Evolutionary conservation across 2,113 vertebrate genomes (phyloP).

Genomic region (Camelus bactrianus): DNA sequence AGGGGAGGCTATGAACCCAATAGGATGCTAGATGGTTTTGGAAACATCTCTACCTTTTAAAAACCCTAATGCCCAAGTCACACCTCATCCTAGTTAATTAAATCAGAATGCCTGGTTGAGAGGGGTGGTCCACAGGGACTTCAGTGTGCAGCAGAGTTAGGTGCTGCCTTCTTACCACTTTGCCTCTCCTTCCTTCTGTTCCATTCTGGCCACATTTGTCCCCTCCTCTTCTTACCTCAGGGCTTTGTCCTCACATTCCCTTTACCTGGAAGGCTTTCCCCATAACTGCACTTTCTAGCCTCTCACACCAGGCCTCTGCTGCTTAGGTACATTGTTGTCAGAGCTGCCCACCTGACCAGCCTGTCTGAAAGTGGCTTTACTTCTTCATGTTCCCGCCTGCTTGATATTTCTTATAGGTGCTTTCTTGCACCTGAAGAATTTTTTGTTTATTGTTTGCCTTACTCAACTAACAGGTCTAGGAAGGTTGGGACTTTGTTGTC

Average conservation of each 20-base stretch:
- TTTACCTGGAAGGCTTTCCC: background rate
- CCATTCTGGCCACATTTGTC: background rate
- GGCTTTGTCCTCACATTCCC: background rate
- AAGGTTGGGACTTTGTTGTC: background rate
- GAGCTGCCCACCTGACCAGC: background rate
- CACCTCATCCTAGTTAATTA: background rate
- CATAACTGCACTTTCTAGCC: accelerated
- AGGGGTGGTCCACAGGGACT: background rate
- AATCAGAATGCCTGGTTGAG: background rate
- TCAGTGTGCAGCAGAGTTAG: background rate
- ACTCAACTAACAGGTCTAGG: background rate
- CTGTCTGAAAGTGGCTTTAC: background rate
- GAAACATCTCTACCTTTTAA: background rate
- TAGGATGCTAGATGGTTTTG: background rate
- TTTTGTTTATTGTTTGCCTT: background rate
- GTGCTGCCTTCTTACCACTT: background rate
- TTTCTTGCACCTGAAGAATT: background rate
- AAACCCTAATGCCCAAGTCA: background rate
- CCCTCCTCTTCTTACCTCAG: background rate
- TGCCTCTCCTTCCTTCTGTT: background rate
- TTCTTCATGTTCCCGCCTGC: background rate
- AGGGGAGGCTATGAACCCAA: background rate
- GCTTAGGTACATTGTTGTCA: background rate
- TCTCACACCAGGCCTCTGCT: background rate
- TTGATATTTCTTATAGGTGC: background rate